A percentile compares a stretch with the other conserved stretches of the same genome.
Evolutionary conservation across 2,113 vertebrate species (phyloP).

Genomic region (Euleptes europaea): DNA sequence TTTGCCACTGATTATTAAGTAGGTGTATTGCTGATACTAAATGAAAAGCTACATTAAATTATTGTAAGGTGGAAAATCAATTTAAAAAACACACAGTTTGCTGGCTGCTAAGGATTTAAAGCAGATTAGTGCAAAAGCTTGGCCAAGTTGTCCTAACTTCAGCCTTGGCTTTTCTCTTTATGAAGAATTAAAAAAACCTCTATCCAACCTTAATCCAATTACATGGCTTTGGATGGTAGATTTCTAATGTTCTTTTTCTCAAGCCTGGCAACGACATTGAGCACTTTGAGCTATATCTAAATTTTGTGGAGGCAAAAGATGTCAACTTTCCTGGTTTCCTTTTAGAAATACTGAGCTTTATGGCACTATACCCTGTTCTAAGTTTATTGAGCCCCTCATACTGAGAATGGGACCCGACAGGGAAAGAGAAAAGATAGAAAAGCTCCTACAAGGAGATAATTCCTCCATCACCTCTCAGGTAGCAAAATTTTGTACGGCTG

Average conservation of each 20-base stretch:
- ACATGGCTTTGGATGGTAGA: background rate
- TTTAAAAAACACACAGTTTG: slow-evolving; percentile 34
- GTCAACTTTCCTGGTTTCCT: background rate
- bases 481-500: too few species aligned
- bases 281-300: slow-evolving; percentile 4
- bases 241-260: background rate
- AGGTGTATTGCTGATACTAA: background rate
- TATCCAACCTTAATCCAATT: background rate
- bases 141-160: slow-evolving; percentile 15
- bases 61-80: slow-evolving; percentile 37
- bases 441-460: too few species aligned
- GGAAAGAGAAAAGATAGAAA: too few species aligned
- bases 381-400: too few species aligned
- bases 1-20: background rate
- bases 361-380: too few species aligned
- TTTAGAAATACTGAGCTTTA: background rate
- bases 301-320: slow-evolving; percentile 1
- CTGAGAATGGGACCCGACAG: too few species aligned
- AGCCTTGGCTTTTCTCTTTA: background rate
- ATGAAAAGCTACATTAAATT: slow-evolving; percentile 14
- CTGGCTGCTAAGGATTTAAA: slow-evolving; percentile 39
- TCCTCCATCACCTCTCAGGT: too few species aligned
- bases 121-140: slow-evolving; percentile 18
- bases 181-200: background rate
- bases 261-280: background rate